A percentile compares a stretch with the other conserved stretches of the same genome.
Evolutionary conservation across 2,113 vertebrate genomes (phyloP).

Genomic region (Cephalopterus ornatus): DNA sequence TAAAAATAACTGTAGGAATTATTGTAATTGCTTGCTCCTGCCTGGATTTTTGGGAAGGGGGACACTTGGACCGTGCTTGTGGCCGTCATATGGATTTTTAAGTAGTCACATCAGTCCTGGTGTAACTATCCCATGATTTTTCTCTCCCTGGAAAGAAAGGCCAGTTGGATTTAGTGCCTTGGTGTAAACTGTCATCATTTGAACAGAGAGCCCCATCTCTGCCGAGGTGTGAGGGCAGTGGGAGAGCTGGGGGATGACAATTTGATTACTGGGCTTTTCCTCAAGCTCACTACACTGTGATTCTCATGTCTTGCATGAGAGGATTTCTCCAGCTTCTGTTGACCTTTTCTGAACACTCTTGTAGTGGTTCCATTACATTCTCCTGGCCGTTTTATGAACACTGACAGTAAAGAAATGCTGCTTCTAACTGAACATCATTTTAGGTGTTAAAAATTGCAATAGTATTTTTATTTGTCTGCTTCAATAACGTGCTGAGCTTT

Average conservation of each 20-base stretch:
- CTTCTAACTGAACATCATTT: background rate
- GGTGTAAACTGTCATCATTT: background rate
- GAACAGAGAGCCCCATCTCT: background rate
- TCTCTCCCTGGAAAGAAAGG: background rate
- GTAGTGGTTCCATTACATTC: background rate
- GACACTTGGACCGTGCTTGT: background rate
- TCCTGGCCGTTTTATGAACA: background rate
- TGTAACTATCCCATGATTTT: background rate
- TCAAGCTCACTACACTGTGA: background rate
- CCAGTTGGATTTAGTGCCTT: background rate
- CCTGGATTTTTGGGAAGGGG: background rate
- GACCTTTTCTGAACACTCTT: background rate
- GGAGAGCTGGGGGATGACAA: background rate
- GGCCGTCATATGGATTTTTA: background rate
- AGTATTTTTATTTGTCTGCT: background rate
- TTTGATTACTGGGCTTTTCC: background rate
- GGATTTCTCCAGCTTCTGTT: background rate
- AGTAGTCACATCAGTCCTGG: accelerated
- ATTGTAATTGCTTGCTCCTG: background rate
- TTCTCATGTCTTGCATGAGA: background rate
- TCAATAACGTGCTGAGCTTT: background rate
- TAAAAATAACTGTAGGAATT: background rate
- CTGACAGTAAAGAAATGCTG: background rate
- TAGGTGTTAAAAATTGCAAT: background rate
- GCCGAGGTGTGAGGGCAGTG: background rate